Conservation (phyloP, 1,140 invertebrate genomes). For the Cheumatopsyche charites region DNA sequence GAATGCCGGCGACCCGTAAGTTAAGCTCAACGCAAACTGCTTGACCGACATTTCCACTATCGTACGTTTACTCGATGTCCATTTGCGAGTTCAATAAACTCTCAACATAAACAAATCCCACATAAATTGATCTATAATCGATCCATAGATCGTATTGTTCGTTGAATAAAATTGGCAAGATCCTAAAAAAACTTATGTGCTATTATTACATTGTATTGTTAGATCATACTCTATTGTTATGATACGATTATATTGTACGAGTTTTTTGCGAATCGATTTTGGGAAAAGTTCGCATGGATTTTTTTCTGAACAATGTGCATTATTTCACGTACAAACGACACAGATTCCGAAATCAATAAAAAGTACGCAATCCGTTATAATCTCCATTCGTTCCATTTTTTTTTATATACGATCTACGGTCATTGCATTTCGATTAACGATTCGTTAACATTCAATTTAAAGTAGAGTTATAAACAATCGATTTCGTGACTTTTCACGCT, state of each 20-base stretch:
- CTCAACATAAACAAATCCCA: conserved; percentile 21
- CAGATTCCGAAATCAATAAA: not conserved
- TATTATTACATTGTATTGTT: too few species aligned
- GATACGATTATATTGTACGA: too few species aligned
- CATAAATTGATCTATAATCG: too few species aligned
- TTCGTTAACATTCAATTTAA: not conserved
- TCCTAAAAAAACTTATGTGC: too few species aligned
- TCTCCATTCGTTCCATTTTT: not conserved
- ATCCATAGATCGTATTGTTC: too few species aligned
- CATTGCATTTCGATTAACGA: conserved; percentile 8
- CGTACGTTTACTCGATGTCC: not conserved
- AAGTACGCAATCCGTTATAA: conserved; percentile 9
- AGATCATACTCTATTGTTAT: too few species aligned
- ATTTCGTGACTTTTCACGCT: not conserved
- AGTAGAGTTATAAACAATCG: not conserved
- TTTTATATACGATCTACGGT: conserved; percentile 1
- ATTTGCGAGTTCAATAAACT: conserved; percentile 27
- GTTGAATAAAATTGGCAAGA: too few species aligned
- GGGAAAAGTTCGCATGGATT: too few species aligned
- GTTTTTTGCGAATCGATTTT: too few species aligned
- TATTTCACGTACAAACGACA: not conserved
- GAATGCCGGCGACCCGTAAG: conserved; percentile 5
- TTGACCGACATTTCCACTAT: conserved; percentile 28
- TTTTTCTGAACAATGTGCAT: too few species aligned
- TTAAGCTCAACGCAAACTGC: not conserved